Percentiles rank a stretch among this genome's conserved stretches.
These are phyloP conservation scores for Sycobia sp. DNA, from an alignment of 1,140 invertebrate genomes.

Conservation along the genomic window DNA sequence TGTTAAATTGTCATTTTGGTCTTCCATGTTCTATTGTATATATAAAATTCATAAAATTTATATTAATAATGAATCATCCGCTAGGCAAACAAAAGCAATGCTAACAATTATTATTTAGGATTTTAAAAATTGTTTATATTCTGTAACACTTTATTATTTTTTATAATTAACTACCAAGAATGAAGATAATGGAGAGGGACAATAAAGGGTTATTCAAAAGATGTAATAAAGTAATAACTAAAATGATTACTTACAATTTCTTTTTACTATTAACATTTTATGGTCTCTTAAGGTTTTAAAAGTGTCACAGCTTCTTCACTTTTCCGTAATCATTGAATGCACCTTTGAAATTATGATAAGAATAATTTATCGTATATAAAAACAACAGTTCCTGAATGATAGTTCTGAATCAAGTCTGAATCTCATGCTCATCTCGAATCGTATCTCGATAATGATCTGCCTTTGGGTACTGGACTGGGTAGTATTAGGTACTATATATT, in stretches of 20 bases:
- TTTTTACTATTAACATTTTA: slow-evolving; percentile 3
- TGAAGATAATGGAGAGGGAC: neutral
- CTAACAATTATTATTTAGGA: neutral
- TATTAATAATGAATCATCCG: neutral
- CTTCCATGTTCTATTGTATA: slow-evolving; percentile 7
- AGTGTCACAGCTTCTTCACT: neutral
- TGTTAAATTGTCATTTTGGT: neutral
- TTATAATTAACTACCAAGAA: neutral
- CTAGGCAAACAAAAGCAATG: neutral
- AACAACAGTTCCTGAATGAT: too few relatives aligned
- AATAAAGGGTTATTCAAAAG: neutral
- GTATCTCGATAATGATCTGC: too few relatives aligned
- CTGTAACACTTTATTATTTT: neutral
- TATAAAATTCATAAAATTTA: too few relatives aligned
- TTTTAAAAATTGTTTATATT: neutral
- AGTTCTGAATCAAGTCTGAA: too few relatives aligned
- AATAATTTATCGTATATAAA: too few relatives aligned
- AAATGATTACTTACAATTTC: neutral
- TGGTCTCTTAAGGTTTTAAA: neutral
- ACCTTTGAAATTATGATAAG: too few relatives aligned
- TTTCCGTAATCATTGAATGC: neutral
- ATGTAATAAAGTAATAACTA: slow-evolving; percentile 4
- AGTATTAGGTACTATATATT: too few relatives aligned
- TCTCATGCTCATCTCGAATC: too few relatives aligned
- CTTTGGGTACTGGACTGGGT: too few relatives aligned